Conservation (phyloP, 2,113 vertebrate species). For the Varanus salvator region DNA sequence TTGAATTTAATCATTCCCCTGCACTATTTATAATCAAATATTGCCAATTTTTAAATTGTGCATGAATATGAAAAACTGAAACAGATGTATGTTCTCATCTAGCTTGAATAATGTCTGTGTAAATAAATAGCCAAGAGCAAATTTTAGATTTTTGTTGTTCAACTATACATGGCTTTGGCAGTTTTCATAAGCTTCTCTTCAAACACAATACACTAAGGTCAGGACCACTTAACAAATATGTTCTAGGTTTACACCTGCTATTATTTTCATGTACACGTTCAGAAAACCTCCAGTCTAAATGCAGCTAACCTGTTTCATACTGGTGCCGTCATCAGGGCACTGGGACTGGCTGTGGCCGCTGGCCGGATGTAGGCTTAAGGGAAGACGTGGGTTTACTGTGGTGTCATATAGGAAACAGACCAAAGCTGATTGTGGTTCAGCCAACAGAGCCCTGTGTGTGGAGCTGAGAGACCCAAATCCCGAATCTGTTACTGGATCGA, state of each 20-base stretch:
- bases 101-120: constrained; percentile 26
- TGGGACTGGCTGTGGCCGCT: neutral
- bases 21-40: constrained; percentile 59
- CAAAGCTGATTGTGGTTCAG: neutral
- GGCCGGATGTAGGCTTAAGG: neutral
- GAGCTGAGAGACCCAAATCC: neutral
- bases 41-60: constrained; percentile 36
- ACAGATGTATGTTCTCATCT: constrained; percentile 21
- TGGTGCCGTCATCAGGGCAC: neutral
- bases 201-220: too few species aligned
- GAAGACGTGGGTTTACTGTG: neutral
- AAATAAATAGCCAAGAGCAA: constrained; percentile 12
- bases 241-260: neutral
- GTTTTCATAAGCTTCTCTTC: neutral
- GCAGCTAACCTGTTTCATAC: neutral
- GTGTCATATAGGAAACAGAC: neutral
- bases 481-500: neutral
- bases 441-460: neutral
- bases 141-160: constrained; percentile 12
- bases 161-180: neutral
- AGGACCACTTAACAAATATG: neutral
- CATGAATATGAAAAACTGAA: constrained; percentile 55
- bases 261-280: neutral
- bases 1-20: constrained; percentile 42
- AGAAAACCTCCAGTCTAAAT: neutral